Percentiles rank a stretch among this genome's conserved stretches.
Evolutionary conservation across 2,888 invertebrate species (phyloP).

Genomic region (Sarcophaga subvicina): DNA sequence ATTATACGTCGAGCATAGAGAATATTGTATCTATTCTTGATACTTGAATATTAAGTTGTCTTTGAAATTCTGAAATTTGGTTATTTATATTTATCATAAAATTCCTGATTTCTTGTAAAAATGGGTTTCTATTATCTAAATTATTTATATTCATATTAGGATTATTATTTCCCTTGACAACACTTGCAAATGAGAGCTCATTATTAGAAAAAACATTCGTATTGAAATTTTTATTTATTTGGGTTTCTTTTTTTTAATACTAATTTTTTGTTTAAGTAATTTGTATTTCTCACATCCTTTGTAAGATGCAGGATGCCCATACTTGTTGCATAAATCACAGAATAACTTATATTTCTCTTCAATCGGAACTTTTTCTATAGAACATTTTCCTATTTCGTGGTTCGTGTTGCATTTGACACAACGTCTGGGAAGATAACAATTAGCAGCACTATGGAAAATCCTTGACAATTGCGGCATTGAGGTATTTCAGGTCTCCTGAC

Average conservation of each 20-base stretch:
- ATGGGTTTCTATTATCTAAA: not conserved
- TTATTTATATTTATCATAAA: not conserved
- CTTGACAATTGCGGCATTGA: constrained; percentile 24
- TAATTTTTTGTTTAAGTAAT: not conserved
- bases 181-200: not conserved
- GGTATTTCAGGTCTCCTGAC: constrained; percentile 12
- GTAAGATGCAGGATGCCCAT: too few relatives aligned
- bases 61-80: too few relatives aligned
- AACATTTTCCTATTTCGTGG: not conserved
- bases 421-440: constrained; percentile 11
- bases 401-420: not conserved
- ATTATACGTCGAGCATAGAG: too few relatives aligned
- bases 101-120: not conserved
- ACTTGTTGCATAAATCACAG: not conserved
- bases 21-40: too few relatives aligned
- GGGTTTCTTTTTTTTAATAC: too few relatives aligned
- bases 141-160: not conserved
- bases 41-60: too few relatives aligned
- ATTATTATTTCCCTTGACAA: not conserved
- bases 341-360: not conserved
- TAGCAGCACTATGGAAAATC: not conserved
- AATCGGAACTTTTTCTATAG: not conserved
- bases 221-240: not conserved
- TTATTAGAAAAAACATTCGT: not conserved
- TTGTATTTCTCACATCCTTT: constrained; percentile 1